Percentiles rank a stretch among this genome's conserved stretches.
These are phyloP conservation scores for Prionailurus viverrinus DNA, from an alignment of 2,113 vertebrate species.

Conservation along the genomic window DNA sequence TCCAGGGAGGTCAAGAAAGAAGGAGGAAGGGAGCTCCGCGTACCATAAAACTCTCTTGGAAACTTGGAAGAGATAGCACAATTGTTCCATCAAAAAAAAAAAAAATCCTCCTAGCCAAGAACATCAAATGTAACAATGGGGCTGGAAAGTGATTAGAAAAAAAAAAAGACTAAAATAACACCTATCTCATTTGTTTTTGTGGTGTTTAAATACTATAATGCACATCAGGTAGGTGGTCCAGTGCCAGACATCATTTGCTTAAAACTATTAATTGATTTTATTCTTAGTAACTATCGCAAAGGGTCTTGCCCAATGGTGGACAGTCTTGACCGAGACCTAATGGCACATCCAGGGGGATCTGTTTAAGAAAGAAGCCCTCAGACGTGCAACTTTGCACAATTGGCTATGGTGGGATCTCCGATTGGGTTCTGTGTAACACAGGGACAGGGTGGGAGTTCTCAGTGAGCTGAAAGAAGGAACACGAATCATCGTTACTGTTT, in stretches of 20 bases:
- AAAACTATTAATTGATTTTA: background rate
- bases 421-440: background rate
- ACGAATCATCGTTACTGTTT: background rate
- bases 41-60: background rate
- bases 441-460: background rate
- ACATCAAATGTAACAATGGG: conserved; percentile 20
- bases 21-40: background rate
- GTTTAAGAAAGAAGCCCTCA: background rate
- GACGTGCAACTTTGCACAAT: background rate
- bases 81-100: conserved; percentile 25
- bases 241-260: background rate
- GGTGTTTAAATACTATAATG: background rate
- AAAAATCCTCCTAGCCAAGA: conserved; percentile 37
- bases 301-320: background rate
- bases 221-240: background rate
- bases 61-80: conserved; percentile 47
- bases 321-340: background rate
- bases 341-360: background rate
- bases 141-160: background rate
- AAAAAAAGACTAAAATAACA: conserved; percentile 9
- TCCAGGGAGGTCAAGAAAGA: background rate
- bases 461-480: background rate
- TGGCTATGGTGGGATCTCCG: background rate
- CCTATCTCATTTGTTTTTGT: conserved; percentile 1
- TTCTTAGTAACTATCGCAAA: background rate